Base-by-base conservation (phyloP, 2,888 invertebrate genomes). In the Amphipoea oculea region DNA sequence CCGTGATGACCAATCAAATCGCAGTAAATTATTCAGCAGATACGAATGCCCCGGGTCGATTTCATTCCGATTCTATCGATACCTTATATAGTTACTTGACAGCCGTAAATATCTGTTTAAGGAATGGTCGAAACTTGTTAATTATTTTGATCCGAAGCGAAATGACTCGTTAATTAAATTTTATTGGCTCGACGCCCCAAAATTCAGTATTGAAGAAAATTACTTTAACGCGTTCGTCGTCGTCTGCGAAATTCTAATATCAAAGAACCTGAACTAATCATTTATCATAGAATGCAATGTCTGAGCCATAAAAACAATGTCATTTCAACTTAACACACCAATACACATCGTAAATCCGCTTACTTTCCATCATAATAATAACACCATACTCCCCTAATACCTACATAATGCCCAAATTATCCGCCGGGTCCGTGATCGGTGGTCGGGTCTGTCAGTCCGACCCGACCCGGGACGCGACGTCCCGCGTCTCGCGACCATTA, bases 1-100 rank as follows among this genome's bases (percentile, higher is more conserved):
- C 91, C 92, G 92, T 91, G 94, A 94, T 94, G 94, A 95, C 94
- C 95, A 95, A 95, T 96, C 95, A 95, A 95, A 96, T 94, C 92
- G 94, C 93, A 93, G 93, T 96, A 94, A 96, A 96, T 96, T 94
- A 96, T 96, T 95, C 95, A 94, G 88, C 79, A 88, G 92, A 89
- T 92, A 90, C 91, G 91, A 92, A 91, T 90, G 89, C 93, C 90
- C 77, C 87, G 86, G 90, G 93, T 89, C 81, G 83, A 88, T 90
- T 90, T 88, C 75, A 89, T 90, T 90, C 86, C 79, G 76, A 78
- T 81, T 82, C 80, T 88, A 89, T 91, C 84, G 89, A 89, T 89
- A 83, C 82, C 79, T 54, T 80, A 79, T 69, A 78, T 48, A 71
- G 76, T 82, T 69, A 72, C 82, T 62, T 77, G 70, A 82, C 68